Base-by-base conservation (phyloP, 2,888 invertebrate species). In the Apamea crenata region DNA sequence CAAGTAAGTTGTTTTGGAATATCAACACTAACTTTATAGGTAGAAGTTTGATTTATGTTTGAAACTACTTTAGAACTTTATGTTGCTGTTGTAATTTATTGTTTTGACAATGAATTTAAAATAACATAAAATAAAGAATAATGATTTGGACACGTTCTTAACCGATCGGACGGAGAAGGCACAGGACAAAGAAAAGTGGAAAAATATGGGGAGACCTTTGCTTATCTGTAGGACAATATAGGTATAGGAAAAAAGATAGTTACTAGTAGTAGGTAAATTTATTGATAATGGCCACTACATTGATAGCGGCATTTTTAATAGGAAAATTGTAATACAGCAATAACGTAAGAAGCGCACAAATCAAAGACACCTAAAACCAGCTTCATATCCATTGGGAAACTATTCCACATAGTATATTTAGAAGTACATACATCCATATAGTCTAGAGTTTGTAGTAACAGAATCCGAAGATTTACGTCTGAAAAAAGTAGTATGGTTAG, bases 321-420 rank as follows among this genome's bases (percentile, higher is more conserved):
- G 0, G 18, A 7, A 18, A 73, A 61, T 73, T 80, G 50, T 50
- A 80, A 40, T 40, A 61, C 3, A 67, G 36, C 36, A 47, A 71
- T 67, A 32, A 73, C 21, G 21, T 68, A 73, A 21, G 36, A 40
- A 59, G 18, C 32, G 32, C 50, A 78, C 25, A 78, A 67, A 61
- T 21, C 7, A 40, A 66, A 21, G 1, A 78, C 7, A 47, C 67
- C 10, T 21, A 67, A 67, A 16, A 67, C 12, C 2, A 80, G 16
- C 0, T 67, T 61, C 3, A 67, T 40, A 53, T 72, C 12, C 21
- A 80, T 73, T n/a, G 44, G 32, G 12, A 61, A n/a, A n/a, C 6
- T 8, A n/a, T 73, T 78, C 32, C 53, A 78, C 14, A 72, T 29
- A 63, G 66, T 66, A n/a, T 74, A 75, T 81, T 67, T 65, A 50